A percentile compares a stretch with the other conserved stretches of the same genome.
Conservation (phyloP, 2,888 invertebrate genomes). For the Tenthredo distinguenda region DNA sequence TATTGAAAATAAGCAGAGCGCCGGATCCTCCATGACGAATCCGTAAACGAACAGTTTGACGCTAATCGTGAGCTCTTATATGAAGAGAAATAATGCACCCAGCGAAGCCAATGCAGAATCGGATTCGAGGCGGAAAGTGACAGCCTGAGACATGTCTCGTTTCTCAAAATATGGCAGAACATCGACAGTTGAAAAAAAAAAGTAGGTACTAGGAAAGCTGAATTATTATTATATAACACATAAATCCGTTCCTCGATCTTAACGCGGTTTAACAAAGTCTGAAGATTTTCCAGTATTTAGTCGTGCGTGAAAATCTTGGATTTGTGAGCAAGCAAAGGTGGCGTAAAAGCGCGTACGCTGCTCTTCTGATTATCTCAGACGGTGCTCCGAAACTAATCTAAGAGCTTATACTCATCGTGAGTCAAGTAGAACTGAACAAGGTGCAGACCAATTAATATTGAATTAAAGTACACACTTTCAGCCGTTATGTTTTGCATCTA, state of each 20-base stretch:
- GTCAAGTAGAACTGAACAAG: not conserved
- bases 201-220: not conserved
- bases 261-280: not conserved
- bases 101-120: not conserved
- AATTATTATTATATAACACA: not conserved
- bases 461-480: not conserved
- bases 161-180: not conserved
- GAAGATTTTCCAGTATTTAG: not conserved
- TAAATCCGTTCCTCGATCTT: not conserved
- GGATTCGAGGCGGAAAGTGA: not conserved
- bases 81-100: not conserved
- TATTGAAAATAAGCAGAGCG: not conserved
- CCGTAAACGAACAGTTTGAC: not conserved
- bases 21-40: not conserved
- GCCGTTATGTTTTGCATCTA: not conserved
- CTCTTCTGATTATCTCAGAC: not conserved
- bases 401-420: not conserved
- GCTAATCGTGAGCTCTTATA: not conserved
- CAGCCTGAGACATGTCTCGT: not conserved
- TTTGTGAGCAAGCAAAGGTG: not conserved
- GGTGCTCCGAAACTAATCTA: not conserved
- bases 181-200: not conserved
- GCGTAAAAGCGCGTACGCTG: not conserved
- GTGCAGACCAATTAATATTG: not conserved
- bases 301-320: not conserved